Base-by-base conservation (phyloP, 2,113 vertebrate genomes). In the Lichenostomus cassidix region DNA sequence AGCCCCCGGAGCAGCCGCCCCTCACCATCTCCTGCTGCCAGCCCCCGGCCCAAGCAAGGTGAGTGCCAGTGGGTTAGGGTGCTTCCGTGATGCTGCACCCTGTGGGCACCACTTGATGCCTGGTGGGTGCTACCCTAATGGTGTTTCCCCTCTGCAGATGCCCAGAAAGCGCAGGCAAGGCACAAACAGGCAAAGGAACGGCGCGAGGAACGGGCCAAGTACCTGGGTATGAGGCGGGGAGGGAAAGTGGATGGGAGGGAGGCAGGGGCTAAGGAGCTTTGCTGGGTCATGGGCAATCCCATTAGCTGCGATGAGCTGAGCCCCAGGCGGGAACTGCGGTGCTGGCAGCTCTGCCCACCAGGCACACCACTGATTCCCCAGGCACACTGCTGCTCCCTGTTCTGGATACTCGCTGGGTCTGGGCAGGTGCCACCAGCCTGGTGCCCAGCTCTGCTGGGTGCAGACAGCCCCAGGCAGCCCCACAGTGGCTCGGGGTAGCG, bases 151-250 rank as follows among this genome's bases (percentile, higher is more conserved):
- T 18, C 62, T 42, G 42, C 97, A 99, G 99, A 99, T 94, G 77
- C 95, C 15, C 98, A 98, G 83, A 99, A 99, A 95, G 98, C 98
- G 67, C 98, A 99, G 80, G 99, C 99, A 14, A 98, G 99, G 87
- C 99, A 99, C 97, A 99, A 98, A 89, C 98, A 98, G 87, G 99
- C 99, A 0, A 99, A 99, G 95, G 99, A 99, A 92, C 98, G 99
- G 25, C 97, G 99, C 21, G 99, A 99, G 93, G 99, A 99, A 59
- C 98, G 99, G 69, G 99, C 99, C 95, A 99, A 99, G 97, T 99
- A 99, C 97, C 98, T 99, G 55, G 99, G 99, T 99, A 94, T 0
- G 67, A 63, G 31, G 44, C 50, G 6, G 13, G 83, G 68, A 96
- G 94, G 76, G 94, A 95, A 92, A 92, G 91, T 84, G 87, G 12